Evolutionary conservation across 2,888 invertebrate species (phyloP), one percentile per base, ranked within the genome.

Genomic region (Xylophagus ater): DNA sequence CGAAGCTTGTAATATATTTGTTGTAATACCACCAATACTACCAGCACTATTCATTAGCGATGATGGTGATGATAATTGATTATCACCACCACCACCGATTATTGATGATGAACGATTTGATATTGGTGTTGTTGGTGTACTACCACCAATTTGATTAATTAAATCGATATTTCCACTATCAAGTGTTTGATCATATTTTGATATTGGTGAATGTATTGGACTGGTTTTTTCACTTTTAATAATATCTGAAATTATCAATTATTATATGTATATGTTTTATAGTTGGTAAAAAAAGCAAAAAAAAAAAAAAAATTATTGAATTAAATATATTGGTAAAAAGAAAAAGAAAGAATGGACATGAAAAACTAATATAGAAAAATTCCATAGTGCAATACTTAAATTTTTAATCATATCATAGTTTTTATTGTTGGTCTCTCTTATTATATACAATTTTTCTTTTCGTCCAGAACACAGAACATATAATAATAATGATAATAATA

Each of bases 111-210:
- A 14, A 6, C 12, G 12, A 26, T n/a, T n/a, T n/a, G 24, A 29
- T 7, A 12, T 28, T 31, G 41, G 34, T 31, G 43, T 30, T 18
- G 37, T 25, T 21, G 45, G 19, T 24, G 29, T 35, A 19, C 24
- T 13, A 29, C 21, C 15, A 18, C 20, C 20, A 15, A 19, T 28
- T 26, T 10, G 24, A 24, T 21, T 31, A 3, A 7, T 6, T 21
- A 6, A 6, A 21, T 6, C 6, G 15, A 4, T 4, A 13, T n/a
- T 3, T 2, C 12, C 4, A 15, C 18, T n/a, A 51, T 68, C 74
- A 54, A 66, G 71, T 55, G 70, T 75, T 66, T 65, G 72, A 63
- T 69, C 72, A 56, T 68, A 70, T 30, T 39, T 41, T n/a, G 25
- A 19, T 6, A 41, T 13, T 25, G 48, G 47, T 37, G 47, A 46